Percentiles rank a stretch among this genome's conserved stretches.
These are phyloP conservation scores for Drosophila atripex DNA, from an alignment of 2,888 invertebrate genomes.

Conservation along the genomic window DNA sequence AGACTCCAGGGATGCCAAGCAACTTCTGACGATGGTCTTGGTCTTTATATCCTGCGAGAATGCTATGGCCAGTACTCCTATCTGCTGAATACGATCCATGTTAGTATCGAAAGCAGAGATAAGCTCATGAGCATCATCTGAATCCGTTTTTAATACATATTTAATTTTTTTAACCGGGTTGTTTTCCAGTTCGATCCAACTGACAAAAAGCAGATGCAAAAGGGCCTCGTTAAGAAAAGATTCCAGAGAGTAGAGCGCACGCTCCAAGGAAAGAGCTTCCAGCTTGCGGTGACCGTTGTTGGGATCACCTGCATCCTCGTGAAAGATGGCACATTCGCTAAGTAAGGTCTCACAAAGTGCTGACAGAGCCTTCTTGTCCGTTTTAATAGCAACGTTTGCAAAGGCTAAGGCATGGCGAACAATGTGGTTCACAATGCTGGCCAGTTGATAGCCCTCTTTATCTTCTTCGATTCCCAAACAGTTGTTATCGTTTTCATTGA, in stretches of 20 bases:
- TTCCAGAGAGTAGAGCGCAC: slow-evolving; percentile 78
- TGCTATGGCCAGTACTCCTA: slow-evolving; percentile 82
- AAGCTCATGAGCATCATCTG: slow-evolving; percentile 51
- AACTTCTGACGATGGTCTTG: slow-evolving; percentile 80
- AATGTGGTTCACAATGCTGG: slow-evolving; percentile 70
- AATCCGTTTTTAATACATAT: slow-evolving; percentile 40
- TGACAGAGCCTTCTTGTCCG: slow-evolving; percentile 80
- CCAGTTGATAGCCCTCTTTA: slow-evolving; percentile 64
- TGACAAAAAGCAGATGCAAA: slow-evolving; percentile 74
- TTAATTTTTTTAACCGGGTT: slow-evolving; percentile 72
- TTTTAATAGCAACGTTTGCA: slow-evolving; percentile 78
- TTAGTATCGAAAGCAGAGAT: slow-evolving; percentile 81
- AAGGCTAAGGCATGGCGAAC: slow-evolving; percentile 80
- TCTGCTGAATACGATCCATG: slow-evolving; percentile 81
- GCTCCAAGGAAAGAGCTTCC: slow-evolving; percentile 79
- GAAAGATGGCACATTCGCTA: slow-evolving; percentile 76
- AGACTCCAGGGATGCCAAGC: slow-evolving; percentile 82
- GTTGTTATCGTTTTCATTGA: slow-evolving; percentile 9
- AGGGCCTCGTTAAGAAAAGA: slow-evolving; percentile 81
- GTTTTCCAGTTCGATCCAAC: slow-evolving; percentile 72
- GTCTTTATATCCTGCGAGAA: slow-evolving; percentile 78
- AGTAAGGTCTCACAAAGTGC: slow-evolving; percentile 79
- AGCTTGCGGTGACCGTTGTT: slow-evolving; percentile 75
- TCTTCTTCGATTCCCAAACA: slow-evolving; percentile 1
- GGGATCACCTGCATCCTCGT: slow-evolving; percentile 66